phyloP scores from a whole-genome alignment of 2,888 invertebrate genomes.

The Cosmorhoe ocellata region DNA sequence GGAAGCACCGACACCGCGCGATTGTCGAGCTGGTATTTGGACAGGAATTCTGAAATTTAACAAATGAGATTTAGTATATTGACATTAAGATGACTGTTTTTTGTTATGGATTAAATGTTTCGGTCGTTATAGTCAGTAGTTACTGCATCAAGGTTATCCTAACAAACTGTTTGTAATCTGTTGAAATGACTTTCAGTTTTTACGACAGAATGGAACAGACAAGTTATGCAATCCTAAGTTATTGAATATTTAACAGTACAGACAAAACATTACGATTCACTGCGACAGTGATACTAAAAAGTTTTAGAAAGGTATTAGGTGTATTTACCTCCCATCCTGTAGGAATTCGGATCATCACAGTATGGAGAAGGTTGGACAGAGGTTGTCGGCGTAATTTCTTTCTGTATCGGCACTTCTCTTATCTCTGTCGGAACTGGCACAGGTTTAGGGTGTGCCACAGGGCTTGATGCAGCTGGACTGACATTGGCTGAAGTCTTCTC shows the following conservation, averaged over 20 bases:
- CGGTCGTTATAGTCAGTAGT: too few species aligned
- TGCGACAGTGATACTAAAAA: neutral
- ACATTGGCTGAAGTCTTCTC: conserved; percentile 64
- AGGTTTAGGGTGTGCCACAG: conserved; percentile 40
- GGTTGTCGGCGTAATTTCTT: conserved; percentile 60
- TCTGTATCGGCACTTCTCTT: conserved; percentile 40
- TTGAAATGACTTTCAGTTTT: too few species aligned
- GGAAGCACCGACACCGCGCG: conserved; percentile 91
- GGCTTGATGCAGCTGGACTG: conserved; percentile 43
- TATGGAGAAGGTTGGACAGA: conserved; percentile 74
- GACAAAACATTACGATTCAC: neutral
- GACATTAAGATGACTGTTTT: neutral
- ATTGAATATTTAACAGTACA: too few species aligned
- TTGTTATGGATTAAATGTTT: too few species aligned
- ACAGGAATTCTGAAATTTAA: conserved; percentile 86
- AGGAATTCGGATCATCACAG: conserved; percentile 85
- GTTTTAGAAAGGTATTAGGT: conserved; percentile 20
- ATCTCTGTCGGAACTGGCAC: conserved; percentile 37
- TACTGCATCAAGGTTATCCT: too few species aligned
- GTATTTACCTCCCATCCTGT: conserved; percentile 86
- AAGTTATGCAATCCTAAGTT: too few species aligned
- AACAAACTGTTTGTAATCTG: too few species aligned
- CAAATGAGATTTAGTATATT: neutral
- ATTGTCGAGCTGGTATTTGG: conserved; percentile 89
- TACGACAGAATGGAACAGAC: too few species aligned